Evolutionary conservation across 2,797 vertebrate species (phyloP).

Genomic region (Iguana delicatissima): DNA sequence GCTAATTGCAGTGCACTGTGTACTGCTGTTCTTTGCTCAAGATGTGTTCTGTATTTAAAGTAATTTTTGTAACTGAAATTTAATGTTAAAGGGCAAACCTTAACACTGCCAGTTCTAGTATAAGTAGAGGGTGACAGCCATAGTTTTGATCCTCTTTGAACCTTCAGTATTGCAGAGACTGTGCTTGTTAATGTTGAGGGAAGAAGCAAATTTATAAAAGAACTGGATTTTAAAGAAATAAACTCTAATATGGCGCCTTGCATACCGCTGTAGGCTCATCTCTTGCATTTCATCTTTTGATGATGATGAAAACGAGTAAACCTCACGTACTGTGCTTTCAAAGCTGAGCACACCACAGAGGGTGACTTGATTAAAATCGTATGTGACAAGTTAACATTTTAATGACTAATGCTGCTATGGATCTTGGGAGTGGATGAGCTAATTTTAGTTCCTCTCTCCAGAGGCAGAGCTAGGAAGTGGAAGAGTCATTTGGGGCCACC

Average conservation of each 20-base stretch:
- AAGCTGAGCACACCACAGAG: slow-evolving; percentile 1
- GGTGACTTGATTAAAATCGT: slow-evolving; percentile 3
- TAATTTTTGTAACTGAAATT: slow-evolving; percentile 1
- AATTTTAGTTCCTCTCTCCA: slow-evolving; percentile 35
- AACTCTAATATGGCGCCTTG: slow-evolving; percentile 2
- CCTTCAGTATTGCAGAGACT: background rate
- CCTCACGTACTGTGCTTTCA: slow-evolving; percentile 4
- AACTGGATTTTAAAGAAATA: background rate
- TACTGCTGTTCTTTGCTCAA: background rate
- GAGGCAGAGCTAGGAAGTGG: slow-evolving; percentile 17
- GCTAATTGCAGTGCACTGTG: background rate
- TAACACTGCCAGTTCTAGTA: background rate
- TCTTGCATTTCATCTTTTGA: background rate
- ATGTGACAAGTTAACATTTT: slow-evolving; percentile 30
- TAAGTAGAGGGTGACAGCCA: background rate
- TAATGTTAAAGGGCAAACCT: background rate
- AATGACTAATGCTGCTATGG: slow-evolving; percentile 24
- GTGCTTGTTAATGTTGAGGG: background rate
- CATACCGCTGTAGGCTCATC: slow-evolving; percentile 30
- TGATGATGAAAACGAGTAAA: slow-evolving; percentile 4
- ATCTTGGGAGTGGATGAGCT: background rate
- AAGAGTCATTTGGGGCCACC: slow-evolving; percentile 27
- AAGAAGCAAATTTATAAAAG: slow-evolving; percentile 11
- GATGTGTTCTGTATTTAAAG: background rate
- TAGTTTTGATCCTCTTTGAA: background rate